Evolutionary conservation across 1,140 invertebrate genomes (phyloP), one percentile per base, ranked within the genome.

Genomic region (Euwallacea similis): DNA sequence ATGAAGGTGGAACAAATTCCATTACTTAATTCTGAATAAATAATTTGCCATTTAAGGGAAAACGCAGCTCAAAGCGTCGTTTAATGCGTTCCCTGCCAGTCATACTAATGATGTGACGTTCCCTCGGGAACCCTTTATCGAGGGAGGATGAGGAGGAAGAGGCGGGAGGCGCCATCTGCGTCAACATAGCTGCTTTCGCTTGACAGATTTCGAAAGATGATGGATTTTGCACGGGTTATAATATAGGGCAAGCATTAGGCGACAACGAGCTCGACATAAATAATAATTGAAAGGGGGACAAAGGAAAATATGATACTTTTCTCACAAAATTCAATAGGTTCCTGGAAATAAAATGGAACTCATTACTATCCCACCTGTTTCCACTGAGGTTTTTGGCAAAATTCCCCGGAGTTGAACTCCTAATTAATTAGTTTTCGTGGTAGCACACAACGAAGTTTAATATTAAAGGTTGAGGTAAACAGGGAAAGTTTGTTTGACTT

Each of bases 371-470:
- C 21, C 21, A 33, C 21, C 21, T 33, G 21, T 33, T 33, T 33
- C 21, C 21, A 33, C 21, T 33, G 21, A 33, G 21, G 21, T 33
- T 33, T 33, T 33, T 33, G 21, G 21, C 21, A 33, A 33, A 33
- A 33, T 33, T 33, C 21, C 21, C 21, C 21, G 21, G 21, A 33
- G 21, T 33, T 50, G 46, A 58, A 61, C 41, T 61, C 42, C 21
- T 61, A 61, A 61, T 61, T 61, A 61, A 61, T 61, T 61, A 43
- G 59, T 61, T 61, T 61, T 43, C 41, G 59, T 61, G 59, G 59
- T 7, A n/a, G 21, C 42, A 16, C 55, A 21, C 55, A 15, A 16
- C 59, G 33, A 42, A 61, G 21, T 61, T 61, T 61, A 61, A 61
- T 61, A 61, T 61, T 61, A 61, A 61, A 61, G 33, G 55, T 16